Evolutionary conservation across 2,888 invertebrate species (phyloP), one percentile per base, ranked within the genome.

Genomic region (Lottia gigantea): DNA sequence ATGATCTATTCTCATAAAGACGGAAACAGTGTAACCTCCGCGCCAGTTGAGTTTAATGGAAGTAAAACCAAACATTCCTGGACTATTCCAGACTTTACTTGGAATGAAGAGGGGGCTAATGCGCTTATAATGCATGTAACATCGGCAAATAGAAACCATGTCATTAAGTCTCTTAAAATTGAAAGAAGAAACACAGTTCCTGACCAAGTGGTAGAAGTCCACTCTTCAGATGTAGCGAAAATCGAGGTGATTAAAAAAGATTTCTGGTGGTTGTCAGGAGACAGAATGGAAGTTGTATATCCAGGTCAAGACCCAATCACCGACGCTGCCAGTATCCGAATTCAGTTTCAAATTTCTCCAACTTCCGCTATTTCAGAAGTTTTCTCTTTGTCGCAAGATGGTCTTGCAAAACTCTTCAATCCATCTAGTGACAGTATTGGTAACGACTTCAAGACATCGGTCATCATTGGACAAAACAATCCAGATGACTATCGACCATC

Each of bases 401-500:
- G 82, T 47, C 81, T 81, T 66, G 74, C 75, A 3, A 76, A 81
- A 26, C 68, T 81, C 2, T 73, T 82, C 16, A 80, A 80, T 19
- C 75, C 79, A 19, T 76, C 82, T 12, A 80, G 80, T 0, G 76
- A 79, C 62, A 79, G 79, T 16, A 49, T 80, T 11, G 81, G 81
- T 47, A 81, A 79, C 19, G 81, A 81, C 14, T 82, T 82, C 61
- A 81, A 81, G 40, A 79, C 82, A 0, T 82, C 82, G 12, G 78
- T 82, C 2, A 81, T 82, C 16, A 73, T 82, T 66, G 82, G 82
- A 8, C 81, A 81, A 69, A 76, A 79, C 12, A 75, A 80, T 26
- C 74, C 77, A 4, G 76, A 78, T 55, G 77, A 74, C 23, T 75
- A 78, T n/a, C 69, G 81, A 64, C 82, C 82, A n/a, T 77, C 77